Base-by-base conservation (phyloP, 2,888 invertebrate genomes). In the Notocelia uddmanniana region DNA sequence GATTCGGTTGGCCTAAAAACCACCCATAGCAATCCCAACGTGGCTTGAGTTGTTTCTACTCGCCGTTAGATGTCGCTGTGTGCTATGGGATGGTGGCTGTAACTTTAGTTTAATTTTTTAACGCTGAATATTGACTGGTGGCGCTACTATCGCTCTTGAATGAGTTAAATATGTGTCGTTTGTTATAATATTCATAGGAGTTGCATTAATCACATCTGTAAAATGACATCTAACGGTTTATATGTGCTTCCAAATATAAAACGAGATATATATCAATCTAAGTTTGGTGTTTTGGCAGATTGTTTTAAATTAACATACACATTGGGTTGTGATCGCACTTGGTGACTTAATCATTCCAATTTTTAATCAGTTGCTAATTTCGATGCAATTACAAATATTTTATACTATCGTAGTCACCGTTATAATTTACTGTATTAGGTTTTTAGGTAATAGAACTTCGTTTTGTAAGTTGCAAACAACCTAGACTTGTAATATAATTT, bases 1-100 rank as follows among this genome's bases (percentile, higher is more conserved):
- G 76, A 98, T 98, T 89, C 95, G 98, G 86, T 96, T 97, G 94
- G 98, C 97, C 89, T 98, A 97, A 95, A 41, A 45, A 21, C 8
- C 55, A 87, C 77, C 68, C 73, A 52, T 78, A 79, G 74, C 66
- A 71, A 76, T 78, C 80, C 73, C 67, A 75, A 81, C 80, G 83
- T 81, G 83, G 83, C 84, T 86, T 83, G 84, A 79, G 67, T 66
- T 55, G 67, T 68, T 59, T 66, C 74, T 37, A 59, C 68, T 62
- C 69, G 67, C 62, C 66, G 45, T 45, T 54, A 41, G 54, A 48
- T 62, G 64, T 34, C 64, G 64, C 31, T 37, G 54, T 64, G 52
- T n/a, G 45, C 50, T 63, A 63, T 52, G 50, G 34, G 52, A 37
- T 52, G 21, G 34, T 60, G 45, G 60, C 45, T 60, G 41, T 45